Conservation (phyloP, 1,140 invertebrate species). For the Holcopasites calliopsidis region DNA sequence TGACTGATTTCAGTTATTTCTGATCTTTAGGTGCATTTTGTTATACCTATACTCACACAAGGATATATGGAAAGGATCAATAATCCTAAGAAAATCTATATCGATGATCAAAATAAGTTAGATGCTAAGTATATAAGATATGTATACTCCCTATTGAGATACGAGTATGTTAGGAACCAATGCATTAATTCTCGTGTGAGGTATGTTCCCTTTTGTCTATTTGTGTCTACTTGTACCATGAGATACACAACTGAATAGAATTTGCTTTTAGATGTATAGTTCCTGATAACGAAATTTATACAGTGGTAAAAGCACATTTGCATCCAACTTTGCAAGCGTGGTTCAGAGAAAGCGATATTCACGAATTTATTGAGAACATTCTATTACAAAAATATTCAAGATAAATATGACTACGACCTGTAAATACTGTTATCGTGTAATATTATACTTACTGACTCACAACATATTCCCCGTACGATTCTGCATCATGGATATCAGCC, state of each 20-base stretch:
- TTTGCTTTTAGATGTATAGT: constrained; percentile 66
- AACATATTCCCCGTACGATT: constrained; percentile 78
- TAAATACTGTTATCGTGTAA: neutral
- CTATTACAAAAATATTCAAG: constrained; percentile 62
- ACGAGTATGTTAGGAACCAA: constrained; percentile 66
- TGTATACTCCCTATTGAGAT: constrained; percentile 66
- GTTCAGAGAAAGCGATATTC: constrained; percentile 67
- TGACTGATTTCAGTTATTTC: neutral
- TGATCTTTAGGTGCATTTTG: constrained; percentile 66
- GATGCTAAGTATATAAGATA: constrained; percentile 71
- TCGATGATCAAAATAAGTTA: constrained; percentile 51
- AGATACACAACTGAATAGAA: neutral
- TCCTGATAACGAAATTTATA: constrained; percentile 60
- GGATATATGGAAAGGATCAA: constrained; percentile 64
- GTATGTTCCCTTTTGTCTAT: constrained; percentile 39
- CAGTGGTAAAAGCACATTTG: constrained; percentile 53
- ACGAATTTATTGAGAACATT: constrained; percentile 64
- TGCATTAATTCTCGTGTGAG: constrained; percentile 69
- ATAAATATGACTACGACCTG: neutral
- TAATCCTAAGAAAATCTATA: constrained; percentile 12
- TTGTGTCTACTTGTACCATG: too few species aligned
- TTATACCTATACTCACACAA: constrained; percentile 70
- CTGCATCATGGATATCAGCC: constrained; percentile 62
- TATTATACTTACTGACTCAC: constrained; percentile 72
- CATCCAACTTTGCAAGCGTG: constrained; percentile 71